phyloP scores from a whole-genome alignment of 2,113 vertebrate genomes.

The Platysteira castanea region DNA sequence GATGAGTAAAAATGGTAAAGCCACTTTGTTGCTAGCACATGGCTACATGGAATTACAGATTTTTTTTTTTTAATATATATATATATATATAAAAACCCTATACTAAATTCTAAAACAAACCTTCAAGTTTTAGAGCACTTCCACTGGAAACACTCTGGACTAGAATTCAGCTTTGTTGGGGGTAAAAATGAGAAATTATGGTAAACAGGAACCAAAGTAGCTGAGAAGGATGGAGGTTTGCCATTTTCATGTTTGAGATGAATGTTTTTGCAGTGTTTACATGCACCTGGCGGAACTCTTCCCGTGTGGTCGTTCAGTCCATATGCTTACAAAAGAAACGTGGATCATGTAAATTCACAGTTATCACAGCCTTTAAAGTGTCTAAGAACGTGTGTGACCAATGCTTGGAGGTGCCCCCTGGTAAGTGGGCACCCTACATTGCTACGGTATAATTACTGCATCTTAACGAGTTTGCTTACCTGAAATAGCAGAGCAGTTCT shows the following conservation, averaged over 20 bases:
- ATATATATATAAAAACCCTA: slow-evolving; percentile 19
- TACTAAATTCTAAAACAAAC: slow-evolving; percentile 43
- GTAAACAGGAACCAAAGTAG: slow-evolving; percentile 52
- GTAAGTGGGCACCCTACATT: slow-evolving; percentile 11
- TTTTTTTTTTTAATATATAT: neutral
- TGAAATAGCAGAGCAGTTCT: slow-evolving; percentile 78
- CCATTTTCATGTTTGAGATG: slow-evolving; percentile 62
- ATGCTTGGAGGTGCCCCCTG: slow-evolving; percentile 63
- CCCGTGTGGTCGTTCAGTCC: slow-evolving; percentile 25
- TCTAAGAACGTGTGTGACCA: slow-evolving; percentile 65
- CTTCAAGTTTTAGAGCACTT: slow-evolving; percentile 41
- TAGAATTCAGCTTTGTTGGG: slow-evolving; percentile 49
- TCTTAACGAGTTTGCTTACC: slow-evolving; percentile 76
- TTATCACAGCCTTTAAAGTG: slow-evolving; percentile 78
- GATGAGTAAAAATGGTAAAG: slow-evolving; percentile 63
- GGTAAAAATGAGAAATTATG: slow-evolving; percentile 58
- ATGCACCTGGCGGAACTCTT: slow-evolving; percentile 32
- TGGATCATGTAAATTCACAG: slow-evolving; percentile 74
- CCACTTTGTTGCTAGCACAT: slow-evolving; percentile 66
- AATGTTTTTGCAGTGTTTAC: slow-evolving; percentile 56
- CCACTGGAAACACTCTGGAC: slow-evolving; percentile 17
- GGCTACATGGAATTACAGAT: slow-evolving; percentile 73
- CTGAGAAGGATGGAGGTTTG: slow-evolving; percentile 60
- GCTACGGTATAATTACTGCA: slow-evolving; percentile 69
- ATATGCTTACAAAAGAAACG: slow-evolving; percentile 58